Evolutionary conservation across 2,113 vertebrate species (phyloP).

Genomic region (Mus spicilegus): DNA sequence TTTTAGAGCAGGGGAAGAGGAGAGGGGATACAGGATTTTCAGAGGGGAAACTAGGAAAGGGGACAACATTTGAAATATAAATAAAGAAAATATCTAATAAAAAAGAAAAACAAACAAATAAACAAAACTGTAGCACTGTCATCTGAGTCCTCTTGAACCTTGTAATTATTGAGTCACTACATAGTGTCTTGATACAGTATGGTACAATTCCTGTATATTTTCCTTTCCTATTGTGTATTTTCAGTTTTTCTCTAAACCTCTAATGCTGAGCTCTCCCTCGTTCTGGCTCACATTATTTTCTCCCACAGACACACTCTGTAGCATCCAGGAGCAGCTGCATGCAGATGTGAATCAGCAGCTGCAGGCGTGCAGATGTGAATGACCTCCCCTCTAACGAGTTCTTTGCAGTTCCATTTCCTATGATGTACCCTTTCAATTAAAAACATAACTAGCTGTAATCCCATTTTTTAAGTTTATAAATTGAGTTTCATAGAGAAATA

Average conservation of each 20-base stretch:
- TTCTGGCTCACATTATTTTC: not conserved
- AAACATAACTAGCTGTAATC: not conserved
- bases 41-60: too few species aligned
- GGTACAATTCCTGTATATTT: not conserved
- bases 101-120: too few species aligned
- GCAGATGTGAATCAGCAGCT: not conserved
- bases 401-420: not conserved
- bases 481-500: not conserved
- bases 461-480: not conserved
- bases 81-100: too few species aligned
- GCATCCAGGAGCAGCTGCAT: not conserved
- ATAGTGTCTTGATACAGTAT: not conserved
- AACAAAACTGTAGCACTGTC: not conserved
- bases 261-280: not conserved
- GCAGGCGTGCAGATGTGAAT: not conserved
- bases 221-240: not conserved
- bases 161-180: not conserved
- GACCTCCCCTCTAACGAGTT: not conserved
- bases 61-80: too few species aligned
- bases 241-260: not conserved
- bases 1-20: too few species aligned
- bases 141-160: too few species aligned
- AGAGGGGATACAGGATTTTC: too few species aligned
- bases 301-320: too few species aligned
- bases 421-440: not conserved